Evolutionary conservation across 2,888 invertebrate genomes (phyloP), one percentile per base, ranked within the genome.

Genomic region (Noctua fimbriata): DNA sequence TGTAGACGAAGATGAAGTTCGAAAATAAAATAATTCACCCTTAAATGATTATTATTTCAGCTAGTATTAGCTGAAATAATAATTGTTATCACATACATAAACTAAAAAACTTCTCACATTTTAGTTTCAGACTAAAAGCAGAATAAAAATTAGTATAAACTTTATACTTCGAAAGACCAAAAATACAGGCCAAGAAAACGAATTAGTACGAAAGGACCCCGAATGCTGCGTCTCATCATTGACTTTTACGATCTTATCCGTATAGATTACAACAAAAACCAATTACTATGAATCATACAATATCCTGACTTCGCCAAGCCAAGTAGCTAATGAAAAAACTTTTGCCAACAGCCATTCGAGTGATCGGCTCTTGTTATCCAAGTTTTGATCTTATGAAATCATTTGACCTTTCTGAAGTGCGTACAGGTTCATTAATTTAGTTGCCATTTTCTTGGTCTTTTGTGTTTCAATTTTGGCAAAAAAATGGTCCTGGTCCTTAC

Each of bases 321-420:
- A 67, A 83, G 83, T 67, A 77, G 88, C 86, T 90, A 90, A 90
- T 90, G 90, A 90, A 90, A 90, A 90, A 90, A 90, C 83, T 90
- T 89, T 84, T 52, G 4, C 71, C 41, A 79, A 66, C 71, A 77
- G 74, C 78, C 73, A 83, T 88, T 83, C 79, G 71, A 85, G 80
- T 83, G 84, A 87, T 87, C 78, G 77, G 69, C 78, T 73, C 79
- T 83, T 86, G 84, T 83, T 84, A 85, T 79, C 79, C 36, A 83
- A 89, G 70, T 88, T 89, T 85, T 79, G 76, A 84, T 84, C 85
- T 88, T 81, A 85, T 79, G 83, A 82, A 83, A 89, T 88, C 81
- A 87, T 89, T 89, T 81, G 74, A 82, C 80, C 82, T 83, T 81
- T 82, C 73, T 79, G 71, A 73, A 82, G 85, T 83, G 73, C 76